Percentiles rank a stretch among this genome's conserved stretches.
Evolutionary conservation across 2,797 vertebrate species (phyloP).

Genomic region (Melopsittacus undulatus): DNA sequence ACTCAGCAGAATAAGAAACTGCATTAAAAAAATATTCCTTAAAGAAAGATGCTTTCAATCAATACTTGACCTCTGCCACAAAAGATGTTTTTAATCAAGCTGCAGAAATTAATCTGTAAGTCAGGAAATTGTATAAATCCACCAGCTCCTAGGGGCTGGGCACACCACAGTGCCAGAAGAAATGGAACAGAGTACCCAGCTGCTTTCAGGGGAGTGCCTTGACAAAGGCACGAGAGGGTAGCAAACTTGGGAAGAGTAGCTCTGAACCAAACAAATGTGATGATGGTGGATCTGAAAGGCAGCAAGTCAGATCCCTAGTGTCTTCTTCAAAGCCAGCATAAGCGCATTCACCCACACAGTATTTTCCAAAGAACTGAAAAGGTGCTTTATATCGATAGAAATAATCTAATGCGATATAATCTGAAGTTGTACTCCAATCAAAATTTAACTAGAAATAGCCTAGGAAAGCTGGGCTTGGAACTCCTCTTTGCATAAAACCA

Average conservation of each 20-base stretch:
- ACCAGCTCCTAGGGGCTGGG: background rate
- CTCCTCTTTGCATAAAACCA: background rate
- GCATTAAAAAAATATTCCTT: slow-evolving; percentile 20
- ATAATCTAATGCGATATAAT: background rate
- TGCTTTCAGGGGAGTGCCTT: background rate
- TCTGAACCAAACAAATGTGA: background rate
- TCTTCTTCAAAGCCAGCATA: background rate
- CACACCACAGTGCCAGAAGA: background rate
- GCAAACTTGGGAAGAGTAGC: background rate
- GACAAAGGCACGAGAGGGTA: background rate
- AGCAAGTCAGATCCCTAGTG: background rate
- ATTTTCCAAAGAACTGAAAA: background rate
- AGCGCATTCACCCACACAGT: background rate
- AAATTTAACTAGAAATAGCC: background rate
- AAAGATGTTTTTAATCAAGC: slow-evolving; percentile 11
- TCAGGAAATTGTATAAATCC: background rate
- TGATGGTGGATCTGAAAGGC: background rate
- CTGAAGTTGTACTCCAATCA: background rate
- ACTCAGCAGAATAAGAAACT: slow-evolving; percentile 24
- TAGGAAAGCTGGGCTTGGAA: background rate
- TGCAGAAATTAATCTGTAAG: slow-evolving; percentile 41
- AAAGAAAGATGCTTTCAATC: slow-evolving; percentile 9
- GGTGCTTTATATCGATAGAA: background rate
- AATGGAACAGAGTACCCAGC: background rate
- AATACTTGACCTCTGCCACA: slow-evolving; percentile 25